Evolutionary conservation across 2,797 vertebrate genomes (phyloP).

Genomic region (Poeciliopsis infans): DNA sequence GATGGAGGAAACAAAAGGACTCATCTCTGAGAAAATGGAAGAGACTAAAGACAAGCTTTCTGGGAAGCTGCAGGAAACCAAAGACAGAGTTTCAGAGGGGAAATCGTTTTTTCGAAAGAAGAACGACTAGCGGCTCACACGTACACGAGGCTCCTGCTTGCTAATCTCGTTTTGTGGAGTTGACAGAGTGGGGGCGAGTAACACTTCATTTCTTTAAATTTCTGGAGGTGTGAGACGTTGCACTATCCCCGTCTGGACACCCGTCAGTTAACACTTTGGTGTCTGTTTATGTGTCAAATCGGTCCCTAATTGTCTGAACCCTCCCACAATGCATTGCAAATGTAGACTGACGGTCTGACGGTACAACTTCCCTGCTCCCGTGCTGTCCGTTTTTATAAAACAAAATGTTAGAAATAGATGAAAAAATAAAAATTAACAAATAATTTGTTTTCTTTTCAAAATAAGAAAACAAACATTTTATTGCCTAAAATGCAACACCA

Average conservation of each 20-base stretch:
- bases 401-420: too few relatives aligned
- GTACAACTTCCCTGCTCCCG: too few relatives aligned
- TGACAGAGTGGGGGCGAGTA: constrained; percentile 2
- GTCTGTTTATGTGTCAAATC: constrained; percentile 38
- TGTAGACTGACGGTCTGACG: too few relatives aligned
- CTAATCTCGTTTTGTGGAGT: constrained; percentile 47
- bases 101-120: constrained; percentile 80
- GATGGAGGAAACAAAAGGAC: constrained; percentile 90
- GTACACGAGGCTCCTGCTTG: constrained; percentile 65
- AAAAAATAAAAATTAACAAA: too few relatives aligned
- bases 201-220: constrained; percentile 23
- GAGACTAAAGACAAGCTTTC: constrained; percentile 92
- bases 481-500: too few relatives aligned
- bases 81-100: constrained; percentile 87
- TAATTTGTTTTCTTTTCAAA: too few relatives aligned
- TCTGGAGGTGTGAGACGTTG: constrained; percentile 33
- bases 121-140: constrained; percentile 41
- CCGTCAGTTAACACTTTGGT: constrained; percentile 33
- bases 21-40: constrained; percentile 89
- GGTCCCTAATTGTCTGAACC: constrained; percentile 32
- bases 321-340: constrained; percentile 31
- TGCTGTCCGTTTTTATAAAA: too few relatives aligned
- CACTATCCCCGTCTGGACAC: constrained; percentile 43
- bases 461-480: too few relatives aligned
- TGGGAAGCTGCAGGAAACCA: constrained; percentile 92